Percentiles rank a stretch among this genome's conserved stretches.
Evolutionary conservation across 2,888 invertebrate species (phyloP).

Genomic region (Podabrus alpinus): DNA sequence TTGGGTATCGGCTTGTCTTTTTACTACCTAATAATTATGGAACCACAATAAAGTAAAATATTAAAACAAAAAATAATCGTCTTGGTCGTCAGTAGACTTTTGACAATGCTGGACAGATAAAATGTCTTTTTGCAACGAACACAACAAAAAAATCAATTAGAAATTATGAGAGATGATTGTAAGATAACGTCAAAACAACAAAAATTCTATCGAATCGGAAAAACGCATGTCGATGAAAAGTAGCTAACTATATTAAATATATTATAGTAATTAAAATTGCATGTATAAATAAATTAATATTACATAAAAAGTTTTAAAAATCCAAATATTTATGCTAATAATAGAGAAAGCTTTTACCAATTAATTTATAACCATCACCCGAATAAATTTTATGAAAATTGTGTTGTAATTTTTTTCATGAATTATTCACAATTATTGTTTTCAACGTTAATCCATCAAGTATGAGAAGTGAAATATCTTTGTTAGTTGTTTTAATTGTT

Average conservation of each 20-base stretch:
- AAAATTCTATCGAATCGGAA: not conserved
- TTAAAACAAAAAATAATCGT: slow-evolving; percentile 15
- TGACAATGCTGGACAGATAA: slow-evolving; percentile 29
- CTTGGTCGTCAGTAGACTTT: slow-evolving; percentile 39
- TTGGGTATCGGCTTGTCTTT: slow-evolving; percentile 17
- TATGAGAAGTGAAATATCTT: too few species aligned
- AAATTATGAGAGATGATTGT: not conserved
- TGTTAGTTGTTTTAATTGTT: not conserved
- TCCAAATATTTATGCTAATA: not conserved
- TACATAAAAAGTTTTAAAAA: not conserved
- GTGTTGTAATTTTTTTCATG: not conserved
- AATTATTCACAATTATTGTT: not conserved
- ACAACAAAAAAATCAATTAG: not conserved
- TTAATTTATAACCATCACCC: not conserved
- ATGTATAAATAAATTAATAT: not conserved
- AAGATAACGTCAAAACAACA: not conserved
- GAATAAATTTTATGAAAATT: not conserved
- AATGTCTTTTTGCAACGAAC: not conserved
- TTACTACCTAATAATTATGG: slow-evolving; percentile 22
- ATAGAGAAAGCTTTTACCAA: not conserved
- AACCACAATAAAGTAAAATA: slow-evolving; percentile 3
- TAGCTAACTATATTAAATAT: not conserved
- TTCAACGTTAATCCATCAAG: not conserved
- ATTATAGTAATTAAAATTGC: not conserved
- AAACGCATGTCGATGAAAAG: not conserved